Base-by-base conservation (phyloP, 2,797 vertebrate species). In the Anabas testudineus region DNA sequence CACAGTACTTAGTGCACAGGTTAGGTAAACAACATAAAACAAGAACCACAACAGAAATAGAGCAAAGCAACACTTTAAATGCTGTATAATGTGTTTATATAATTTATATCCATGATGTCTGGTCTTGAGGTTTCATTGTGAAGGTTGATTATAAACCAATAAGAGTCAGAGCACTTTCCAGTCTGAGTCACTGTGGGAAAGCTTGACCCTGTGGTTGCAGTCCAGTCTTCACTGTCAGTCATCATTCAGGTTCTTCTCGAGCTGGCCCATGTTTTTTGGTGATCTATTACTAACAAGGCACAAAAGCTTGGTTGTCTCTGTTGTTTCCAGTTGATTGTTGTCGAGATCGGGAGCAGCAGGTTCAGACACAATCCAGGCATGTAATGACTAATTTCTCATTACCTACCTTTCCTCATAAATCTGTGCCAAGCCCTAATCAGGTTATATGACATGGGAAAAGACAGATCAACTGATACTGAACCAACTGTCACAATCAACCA, bases 231-330 rank as follows among this genome's bases (percentile, higher is more conserved):
- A 4, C 55, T 71, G 85, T 82, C 52, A 65, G 78, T 21, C 66
- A 83, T 54, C 82, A 74, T 42, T 66, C 72, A 82, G 56, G 46
- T 62, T 63, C 87, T 71, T 77, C 78, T 49, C 42, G 26, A 42
- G 43, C 9, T 34, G 34, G 34, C 7, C 7, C 2, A 12, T 34
- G 10, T 8, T 7, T 12, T 7, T 34, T 34, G 7, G 34, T 34
- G 34, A 7, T 34, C 34, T 2, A 12, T 34, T 34, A 10, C 34
- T 34, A 34, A 34, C 34, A 8, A 34, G 16, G 18, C 19, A 37
- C 32, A 16, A 8, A 45, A 52, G 5, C 43, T 42, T 72, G 22
- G 15, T 54, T 61, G 7, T 51, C 28, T 9, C 15, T 6, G 10
- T 54, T 59, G 32, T 26, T 60, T 60, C 54, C 37, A 60, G 34